Evolutionary conservation across 1,140 invertebrate genomes (phyloP), one percentile per base, ranked within the genome.

Genomic region (Drosophila parabipectinata): DNA sequence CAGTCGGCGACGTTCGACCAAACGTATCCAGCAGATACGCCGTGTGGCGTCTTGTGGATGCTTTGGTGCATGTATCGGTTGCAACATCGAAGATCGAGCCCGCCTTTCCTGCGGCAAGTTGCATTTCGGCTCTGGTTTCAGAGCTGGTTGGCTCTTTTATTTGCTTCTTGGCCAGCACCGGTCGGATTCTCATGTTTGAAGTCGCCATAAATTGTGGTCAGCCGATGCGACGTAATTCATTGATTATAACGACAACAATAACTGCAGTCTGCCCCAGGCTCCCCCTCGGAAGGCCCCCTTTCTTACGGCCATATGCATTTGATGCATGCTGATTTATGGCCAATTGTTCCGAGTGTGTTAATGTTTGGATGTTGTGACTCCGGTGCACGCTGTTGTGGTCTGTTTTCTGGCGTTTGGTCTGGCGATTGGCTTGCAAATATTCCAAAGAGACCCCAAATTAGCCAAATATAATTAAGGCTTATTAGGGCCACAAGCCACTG

Each of bases 161-260:
- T 67, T 77, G 69, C 71, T 79, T 68, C 77, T 72, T 80, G 62
- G 79, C 57, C 77, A 59, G 69, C 61, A 61, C 62, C 66, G 75
- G 69, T 81, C 61, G 76, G 79, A 87, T 88, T 87, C 83, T 88
- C 83, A 87, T 87, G 83, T 87, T 87, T 71, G 72, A 55, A 87
- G 77, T 87, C 72, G 76, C 84, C 72, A 87, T 87, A 87, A 87
- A 83, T 87, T 87, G 79, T 87, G 83, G 83, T 88, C 83, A 87
- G 79, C 83, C 83, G 83, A 87, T 88, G 83, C 79, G 72, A 88
- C 79, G 83, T 87, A 83, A 87, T 88, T 88, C 83, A 87, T 88
- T 87, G 83, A 88, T 82, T 88, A 87, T 87, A 87, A 88, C 83
- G 83, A 87, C 83, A 77, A 83, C 83, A 88, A 83, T 88, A 87